Evolutionary conservation across 2,113 vertebrate genomes (phyloP).

Genomic region (Laticauda colubrina): DNA sequence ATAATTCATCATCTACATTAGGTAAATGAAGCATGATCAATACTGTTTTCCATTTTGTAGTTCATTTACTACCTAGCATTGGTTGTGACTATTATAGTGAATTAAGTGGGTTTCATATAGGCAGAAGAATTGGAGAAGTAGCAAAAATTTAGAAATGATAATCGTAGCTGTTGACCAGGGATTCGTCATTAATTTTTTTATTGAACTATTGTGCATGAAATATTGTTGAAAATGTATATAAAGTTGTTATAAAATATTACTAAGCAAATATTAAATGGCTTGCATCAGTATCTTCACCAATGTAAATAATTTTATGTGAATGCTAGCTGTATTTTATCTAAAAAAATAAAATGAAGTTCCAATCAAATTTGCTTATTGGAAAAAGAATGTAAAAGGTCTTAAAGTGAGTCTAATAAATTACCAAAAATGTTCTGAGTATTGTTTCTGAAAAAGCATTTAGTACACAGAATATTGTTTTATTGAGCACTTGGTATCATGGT

Average conservation of each 20-base stretch:
- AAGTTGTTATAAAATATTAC: neutral
- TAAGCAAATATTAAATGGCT: neutral
- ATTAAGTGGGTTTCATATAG: neutral
- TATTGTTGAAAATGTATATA: neutral
- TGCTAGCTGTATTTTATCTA: neutral
- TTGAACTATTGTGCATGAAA: neutral
- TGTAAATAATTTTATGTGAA: neutral
- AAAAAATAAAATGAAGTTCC: neutral
- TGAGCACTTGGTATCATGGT: slow-evolving; percentile 8
- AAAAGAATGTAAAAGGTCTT: neutral
- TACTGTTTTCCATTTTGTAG: neutral
- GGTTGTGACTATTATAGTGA: neutral
- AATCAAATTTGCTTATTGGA: neutral
- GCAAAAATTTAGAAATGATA: neutral
- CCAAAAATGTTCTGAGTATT: neutral
- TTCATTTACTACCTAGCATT: neutral
- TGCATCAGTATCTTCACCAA: neutral
- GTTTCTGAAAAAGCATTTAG: neutral
- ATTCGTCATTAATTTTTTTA: neutral
- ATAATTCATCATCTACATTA: neutral
- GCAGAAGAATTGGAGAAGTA: neutral
- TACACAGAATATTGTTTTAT: slow-evolving; percentile 1
- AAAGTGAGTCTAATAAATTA: neutral
- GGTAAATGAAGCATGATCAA: neutral
- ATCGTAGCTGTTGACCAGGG: neutral